phyloP scores from a whole-genome alignment of 2,113 vertebrate species.

The Tenebrosternarchus preto region DNA sequence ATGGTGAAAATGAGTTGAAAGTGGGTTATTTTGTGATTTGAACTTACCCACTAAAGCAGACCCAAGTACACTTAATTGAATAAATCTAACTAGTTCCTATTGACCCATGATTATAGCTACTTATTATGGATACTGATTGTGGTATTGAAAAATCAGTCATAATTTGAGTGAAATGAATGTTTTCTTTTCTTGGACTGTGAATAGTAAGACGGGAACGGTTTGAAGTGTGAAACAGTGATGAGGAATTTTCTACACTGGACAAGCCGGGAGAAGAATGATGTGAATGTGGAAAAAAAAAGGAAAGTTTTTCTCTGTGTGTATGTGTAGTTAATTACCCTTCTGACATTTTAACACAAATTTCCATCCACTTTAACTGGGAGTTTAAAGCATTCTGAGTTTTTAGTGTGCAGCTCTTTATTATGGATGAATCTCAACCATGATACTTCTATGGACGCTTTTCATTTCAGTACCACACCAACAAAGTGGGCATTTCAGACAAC shows the following conservation, averaged over 20 bases:
- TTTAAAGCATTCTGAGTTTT: not conserved
- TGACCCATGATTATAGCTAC: not conserved
- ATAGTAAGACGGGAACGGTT: not conserved
- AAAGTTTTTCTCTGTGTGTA: not conserved
- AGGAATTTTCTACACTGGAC: not conserved
- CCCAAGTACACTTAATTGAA: not conserved
- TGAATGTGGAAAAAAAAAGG: not conserved
- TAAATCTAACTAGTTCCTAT: not conserved
- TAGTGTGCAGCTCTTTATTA: not conserved
- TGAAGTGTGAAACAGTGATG: too few species aligned
- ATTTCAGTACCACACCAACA: not conserved
- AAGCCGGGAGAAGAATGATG: not conserved
- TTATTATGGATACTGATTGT: too few species aligned
- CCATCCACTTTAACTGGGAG: too few species aligned
- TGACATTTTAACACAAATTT: not conserved
- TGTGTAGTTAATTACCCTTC: too few species aligned
- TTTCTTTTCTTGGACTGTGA: not conserved
- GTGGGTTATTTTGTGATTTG: too few species aligned
- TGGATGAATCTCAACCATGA: not conserved
- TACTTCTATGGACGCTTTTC: slow-evolving; percentile 1
- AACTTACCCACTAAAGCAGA: too few species aligned
- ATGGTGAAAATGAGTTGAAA: too few species aligned
- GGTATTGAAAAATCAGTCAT: slow-evolving; percentile 26
- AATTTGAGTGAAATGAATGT: slow-evolving; percentile 4
- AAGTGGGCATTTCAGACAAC: slow-evolving; percentile 10